Evolutionary conservation across 2,888 invertebrate species (phyloP), one percentile per base, ranked within the genome.

Genomic region (Sturmia bella): DNA sequence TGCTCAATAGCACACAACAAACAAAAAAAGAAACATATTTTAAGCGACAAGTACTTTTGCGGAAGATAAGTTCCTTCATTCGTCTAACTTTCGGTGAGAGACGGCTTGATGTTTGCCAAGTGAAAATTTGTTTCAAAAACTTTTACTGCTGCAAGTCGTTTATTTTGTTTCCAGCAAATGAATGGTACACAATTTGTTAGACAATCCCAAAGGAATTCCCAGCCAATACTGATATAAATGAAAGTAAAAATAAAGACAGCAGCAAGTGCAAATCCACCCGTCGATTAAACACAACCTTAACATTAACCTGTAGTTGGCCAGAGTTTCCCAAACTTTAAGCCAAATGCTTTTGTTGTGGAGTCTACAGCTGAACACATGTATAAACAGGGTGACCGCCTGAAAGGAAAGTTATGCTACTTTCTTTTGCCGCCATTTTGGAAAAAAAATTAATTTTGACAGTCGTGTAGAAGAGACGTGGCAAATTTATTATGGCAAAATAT

Each of bases 241-340:
- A 88, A 88, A 88, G 87, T 86, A 89, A 87, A 88, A 89, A 88
- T 87, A 85, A 87, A 89, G 86, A 88, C 86, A 86, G 88, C 89
- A 89, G 88, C 89, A 89, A 89, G 89, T 89, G 89, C 89, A 89
- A 89, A 88, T 88, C 89, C 87, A 88, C 88, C 89, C 88, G 89
- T 87, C 89, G 88, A 88, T 88, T 89, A 89, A 89, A 88, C 89
- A 89, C 89, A 89, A 88, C 86, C 86, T 87, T 84, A 61, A 54
- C 69, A 78, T 69, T 64, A 78, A 70, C 74, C 68, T 64, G 78
- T 78, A 13, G 32, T 32, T 3, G 45, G 43, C 41, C 69, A 66
- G 76, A 43, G 68, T 24, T 69, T 69, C 76, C 45, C 11, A 76
- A 69, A n/a, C 64, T 11, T 61, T 61, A 27, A 50, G 39, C 0